Evolutionary conservation across 2,888 invertebrate genomes (phyloP).

Genomic region (Poecilobothrus nobilitatus): DNA sequence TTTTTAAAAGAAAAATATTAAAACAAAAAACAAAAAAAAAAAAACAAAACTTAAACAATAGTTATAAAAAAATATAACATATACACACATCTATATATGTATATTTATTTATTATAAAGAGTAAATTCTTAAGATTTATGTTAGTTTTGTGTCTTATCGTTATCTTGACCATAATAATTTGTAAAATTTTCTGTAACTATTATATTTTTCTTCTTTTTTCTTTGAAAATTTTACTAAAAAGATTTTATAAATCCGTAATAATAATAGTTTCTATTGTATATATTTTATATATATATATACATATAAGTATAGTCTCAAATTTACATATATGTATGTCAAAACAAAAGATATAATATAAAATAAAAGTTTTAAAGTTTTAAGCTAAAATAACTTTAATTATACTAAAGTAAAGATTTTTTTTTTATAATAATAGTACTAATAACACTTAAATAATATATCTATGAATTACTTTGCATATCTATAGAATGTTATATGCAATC

Average conservation of each 20-base stretch:
- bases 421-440: background rate
- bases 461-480: no score
- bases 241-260: background rate
- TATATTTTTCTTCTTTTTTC: no score
- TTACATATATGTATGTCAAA: no score
- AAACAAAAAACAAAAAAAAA: no score
- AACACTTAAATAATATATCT: background rate
- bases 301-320: background rate
- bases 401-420: background rate
- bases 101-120: background rate
- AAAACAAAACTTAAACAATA: background rate
- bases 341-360: background rate
- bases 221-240: background rate
- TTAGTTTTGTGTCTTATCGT: slow-evolving; percentile 8
- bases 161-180: slow-evolving; percentile 18
- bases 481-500: background rate
- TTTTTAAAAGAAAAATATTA: no score
- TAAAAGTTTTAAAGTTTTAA: background rate
- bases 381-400: background rate
- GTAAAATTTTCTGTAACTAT: slow-evolving; percentile 7
- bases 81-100: background rate
- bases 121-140: background rate
- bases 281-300: background rate
- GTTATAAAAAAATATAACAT: background rate
- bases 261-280: background rate